Evolutionary conservation across 2,113 vertebrate genomes (phyloP), one percentile per base, ranked within the genome.

Genomic region (Anseranas semipalmata): DNA sequence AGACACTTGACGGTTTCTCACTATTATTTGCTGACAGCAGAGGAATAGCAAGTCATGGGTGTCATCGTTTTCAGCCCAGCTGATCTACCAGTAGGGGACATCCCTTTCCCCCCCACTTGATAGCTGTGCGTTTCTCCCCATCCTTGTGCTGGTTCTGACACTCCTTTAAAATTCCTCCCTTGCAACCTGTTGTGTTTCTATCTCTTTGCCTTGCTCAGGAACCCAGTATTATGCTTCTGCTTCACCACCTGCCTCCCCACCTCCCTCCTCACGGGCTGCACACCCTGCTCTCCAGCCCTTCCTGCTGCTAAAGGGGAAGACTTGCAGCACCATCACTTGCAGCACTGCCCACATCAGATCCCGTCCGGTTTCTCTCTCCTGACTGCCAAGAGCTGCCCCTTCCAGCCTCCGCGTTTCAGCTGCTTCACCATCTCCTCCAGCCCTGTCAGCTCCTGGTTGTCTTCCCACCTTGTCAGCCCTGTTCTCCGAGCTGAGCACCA

Each of bases 251-350:
- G 43, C n/a, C 33, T 25, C 35, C 30, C 10, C 27, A 5, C 1
- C 15, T 27, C 59, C n/a, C 30, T 28, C 25, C 78, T 6, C 4
- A 6, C 28, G 21, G 20, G 56, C 87, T 5, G 41, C 80, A 19
- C 72, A 11, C 33, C 33, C 22, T 66, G 3, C 4, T 0, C 24
- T 27, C 20, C 4, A 1, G 2, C 15, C 15, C 32, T 5, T 28
- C 4, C 78, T 46, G 59, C 14, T 27, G 2, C 14, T 2, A 27
- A 6, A 24, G 45, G 39, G 39, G 28, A 11, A 41, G 52, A 2
- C 9, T 6, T 1, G 12, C 28, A 16, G 46, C 76, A 19, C 46
- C 52, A 16, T n/a, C n/a, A n/a, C n/a, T n/a, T n/a, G n/a, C n/a
- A n/a, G n/a, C n/a, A 9, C 62, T 28, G 71, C 62, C 45, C 1